Conservation (phyloP, 2,888 invertebrate species). For the Acleris laterana region DNA sequence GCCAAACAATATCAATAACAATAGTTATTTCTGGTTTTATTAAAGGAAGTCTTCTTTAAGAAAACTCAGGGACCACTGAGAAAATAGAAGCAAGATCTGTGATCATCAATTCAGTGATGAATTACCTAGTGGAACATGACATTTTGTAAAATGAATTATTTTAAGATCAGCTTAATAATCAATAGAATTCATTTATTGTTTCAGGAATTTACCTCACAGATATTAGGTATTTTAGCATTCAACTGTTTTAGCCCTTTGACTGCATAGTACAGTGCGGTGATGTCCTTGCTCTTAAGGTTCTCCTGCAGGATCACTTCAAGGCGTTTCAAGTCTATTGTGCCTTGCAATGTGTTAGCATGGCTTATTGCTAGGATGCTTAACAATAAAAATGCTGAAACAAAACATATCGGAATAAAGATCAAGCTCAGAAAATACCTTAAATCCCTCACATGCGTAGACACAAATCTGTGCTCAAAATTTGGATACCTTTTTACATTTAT, state of each 20-base stretch:
- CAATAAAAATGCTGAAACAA: constrained; percentile 58
- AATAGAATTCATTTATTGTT: neutral
- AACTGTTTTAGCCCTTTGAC: constrained; percentile 88
- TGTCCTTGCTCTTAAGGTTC: constrained; percentile 84
- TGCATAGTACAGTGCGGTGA: constrained; percentile 88
- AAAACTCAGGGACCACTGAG: too few species aligned
- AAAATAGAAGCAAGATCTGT: too few species aligned
- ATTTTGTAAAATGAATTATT: too few species aligned
- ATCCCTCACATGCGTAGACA: too few species aligned
- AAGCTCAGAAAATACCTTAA: neutral
- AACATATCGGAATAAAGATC: neutral
- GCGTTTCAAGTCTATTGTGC: constrained; percentile 69
- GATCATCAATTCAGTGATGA: too few species aligned
- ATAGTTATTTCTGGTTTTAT: too few species aligned
- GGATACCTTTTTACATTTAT: too few species aligned
- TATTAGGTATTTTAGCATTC: constrained; percentile 84
- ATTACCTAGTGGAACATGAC: too few species aligned
- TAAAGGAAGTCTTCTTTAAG: too few species aligned
- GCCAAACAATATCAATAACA: too few species aligned
- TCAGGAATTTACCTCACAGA: constrained; percentile 83
- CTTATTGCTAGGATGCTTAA: constrained; percentile 58
- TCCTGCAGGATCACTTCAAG: constrained; percentile 72
- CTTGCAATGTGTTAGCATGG: constrained; percentile 67
- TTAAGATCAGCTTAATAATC: neutral
- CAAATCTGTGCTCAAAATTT: too few species aligned